phyloP scores from a whole-genome alignment of 2,797 vertebrate species.

The Melanitta fusca region DNA sequence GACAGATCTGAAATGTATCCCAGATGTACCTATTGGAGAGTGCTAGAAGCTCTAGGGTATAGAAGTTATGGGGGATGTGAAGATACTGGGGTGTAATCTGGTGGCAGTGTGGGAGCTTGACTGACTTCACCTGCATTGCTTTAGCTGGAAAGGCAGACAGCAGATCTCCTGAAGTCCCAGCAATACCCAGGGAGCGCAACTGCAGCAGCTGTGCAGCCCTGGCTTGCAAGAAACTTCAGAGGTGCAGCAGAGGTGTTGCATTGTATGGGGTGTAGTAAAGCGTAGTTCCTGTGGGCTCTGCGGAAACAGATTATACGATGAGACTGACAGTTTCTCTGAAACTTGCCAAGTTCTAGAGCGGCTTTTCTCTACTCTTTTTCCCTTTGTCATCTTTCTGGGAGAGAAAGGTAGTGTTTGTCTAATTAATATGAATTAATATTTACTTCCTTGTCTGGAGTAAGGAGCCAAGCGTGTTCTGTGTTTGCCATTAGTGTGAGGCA shows the following conservation, averaged over 20 bases:
- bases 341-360: neutral
- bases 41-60: neutral
- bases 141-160: neutral
- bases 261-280: neutral
- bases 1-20: neutral
- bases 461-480: neutral
- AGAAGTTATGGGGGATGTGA: neutral
- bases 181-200: fast-evolving
- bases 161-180: fast-evolving
- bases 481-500: fast-evolving
- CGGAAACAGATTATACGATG: neutral
- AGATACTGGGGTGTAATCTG: neutral
- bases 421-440: neutral
- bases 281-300: too few relatives aligned
- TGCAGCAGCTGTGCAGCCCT: neutral
- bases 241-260: neutral
- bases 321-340: neutral
- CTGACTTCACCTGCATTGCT: fast-evolving
- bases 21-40: fast-evolving
- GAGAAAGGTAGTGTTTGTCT: neutral
- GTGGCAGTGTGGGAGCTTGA: fast-evolving
- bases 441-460: neutral
- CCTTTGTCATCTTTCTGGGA: fast-evolving
- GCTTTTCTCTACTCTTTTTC: neutral
- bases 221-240: neutral